Evolutionary conservation across 1,140 invertebrate species (phyloP).

Genomic region (Scaptomyza montana): DNA sequence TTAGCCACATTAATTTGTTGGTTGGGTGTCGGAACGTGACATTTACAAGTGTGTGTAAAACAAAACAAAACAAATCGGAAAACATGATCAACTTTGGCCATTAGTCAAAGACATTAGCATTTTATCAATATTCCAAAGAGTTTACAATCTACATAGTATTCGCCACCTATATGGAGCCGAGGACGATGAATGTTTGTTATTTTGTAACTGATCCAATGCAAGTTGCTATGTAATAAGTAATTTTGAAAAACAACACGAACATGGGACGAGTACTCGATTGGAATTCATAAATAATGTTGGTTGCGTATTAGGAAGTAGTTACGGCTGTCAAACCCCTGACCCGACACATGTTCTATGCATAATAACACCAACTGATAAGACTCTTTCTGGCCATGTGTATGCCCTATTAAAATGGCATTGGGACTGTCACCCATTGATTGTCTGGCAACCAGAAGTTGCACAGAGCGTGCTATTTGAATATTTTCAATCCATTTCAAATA

Average conservation of each 20-base stretch:
- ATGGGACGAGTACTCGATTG: conserved; percentile 16
- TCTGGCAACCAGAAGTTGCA: neutral
- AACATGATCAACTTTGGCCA: conserved; percentile 16
- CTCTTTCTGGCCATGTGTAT: conserved; percentile 23
- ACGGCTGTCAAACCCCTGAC: conserved; percentile 33
- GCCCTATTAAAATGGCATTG: conserved; percentile 22
- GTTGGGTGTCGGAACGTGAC: conserved; percentile 53
- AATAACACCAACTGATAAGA: conserved; percentile 15
- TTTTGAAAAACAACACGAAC: conserved; percentile 65
- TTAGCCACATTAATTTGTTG: conserved; percentile 32
- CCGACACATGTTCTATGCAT: conserved; percentile 31
- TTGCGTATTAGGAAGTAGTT: conserved; percentile 70
- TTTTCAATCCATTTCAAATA: conserved; percentile 1
- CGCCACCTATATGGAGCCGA: conserved; percentile 1
- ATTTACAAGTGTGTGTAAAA: conserved; percentile 16
- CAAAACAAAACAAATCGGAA: conserved; percentile 30
- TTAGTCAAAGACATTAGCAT: conserved; percentile 55
- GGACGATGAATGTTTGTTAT: conserved; percentile 27
- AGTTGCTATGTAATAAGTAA: conserved; percentile 11
- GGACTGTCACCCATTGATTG: conserved; percentile 2
- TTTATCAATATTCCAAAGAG: conserved; percentile 57
- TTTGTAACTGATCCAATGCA: conserved; percentile 25
- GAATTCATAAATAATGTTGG: conserved; percentile 54
- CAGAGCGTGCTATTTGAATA: conserved; percentile 2
- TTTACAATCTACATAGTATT: neutral